Conservation (phyloP, 1,140 invertebrate species). For the Tetragonula clypearis region DNA sequence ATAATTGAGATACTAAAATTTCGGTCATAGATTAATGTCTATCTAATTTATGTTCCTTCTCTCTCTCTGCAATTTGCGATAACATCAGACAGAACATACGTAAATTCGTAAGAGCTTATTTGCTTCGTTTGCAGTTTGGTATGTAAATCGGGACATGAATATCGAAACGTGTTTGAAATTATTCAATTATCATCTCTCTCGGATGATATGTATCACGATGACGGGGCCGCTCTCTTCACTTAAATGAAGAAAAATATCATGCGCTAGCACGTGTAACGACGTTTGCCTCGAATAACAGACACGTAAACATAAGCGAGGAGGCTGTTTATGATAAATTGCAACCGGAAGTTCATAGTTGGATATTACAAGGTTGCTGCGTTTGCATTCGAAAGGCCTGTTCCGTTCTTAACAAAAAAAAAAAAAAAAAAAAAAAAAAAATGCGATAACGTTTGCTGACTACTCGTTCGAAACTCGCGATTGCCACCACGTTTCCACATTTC, state of each 20-base stretch:
- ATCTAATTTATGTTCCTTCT: not conserved
- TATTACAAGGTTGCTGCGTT: not conserved
- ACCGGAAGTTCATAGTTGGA: conserved; percentile 16
- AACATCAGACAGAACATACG: not conserved
- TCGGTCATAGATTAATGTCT: not conserved
- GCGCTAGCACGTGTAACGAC: not conserved
- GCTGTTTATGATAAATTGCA: not conserved
- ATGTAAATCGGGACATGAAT: not conserved
- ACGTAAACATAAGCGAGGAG: not conserved
- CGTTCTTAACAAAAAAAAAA: not conserved
- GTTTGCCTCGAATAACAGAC: not conserved
- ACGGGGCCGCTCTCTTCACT: not conserved
- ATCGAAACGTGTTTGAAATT: not conserved
- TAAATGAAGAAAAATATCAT: not conserved
- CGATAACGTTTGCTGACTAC: not conserved
- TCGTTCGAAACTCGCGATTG: not conserved
- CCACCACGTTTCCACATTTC: not conserved
- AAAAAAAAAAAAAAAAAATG: conserved; percentile 6
- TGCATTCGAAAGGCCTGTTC: not conserved
- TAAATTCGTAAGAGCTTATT: not conserved
- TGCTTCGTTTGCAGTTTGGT: not conserved
- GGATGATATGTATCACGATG: not conserved
- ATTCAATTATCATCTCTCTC: not conserved
- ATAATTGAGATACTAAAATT: not conserved
- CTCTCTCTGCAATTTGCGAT: not conserved